phyloP scores from a whole-genome alignment of 2,888 invertebrate species.

The Scelioninae gen. 2 region DNA sequence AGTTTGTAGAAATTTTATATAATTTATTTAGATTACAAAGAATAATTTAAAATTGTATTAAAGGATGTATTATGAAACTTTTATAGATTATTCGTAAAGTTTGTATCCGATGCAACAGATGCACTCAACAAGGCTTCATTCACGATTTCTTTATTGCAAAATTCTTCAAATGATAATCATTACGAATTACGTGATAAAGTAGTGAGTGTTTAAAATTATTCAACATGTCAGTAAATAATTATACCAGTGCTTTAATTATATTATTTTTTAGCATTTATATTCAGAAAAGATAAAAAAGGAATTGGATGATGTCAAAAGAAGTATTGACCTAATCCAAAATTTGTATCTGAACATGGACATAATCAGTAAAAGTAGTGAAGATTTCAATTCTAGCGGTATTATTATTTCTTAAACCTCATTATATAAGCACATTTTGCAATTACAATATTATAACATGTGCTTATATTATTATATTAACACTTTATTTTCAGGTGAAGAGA shows the following conservation, averaged over 20 bases:
- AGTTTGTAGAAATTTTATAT: neutral
- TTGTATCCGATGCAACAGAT: neutral
- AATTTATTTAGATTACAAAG: too few species aligned
- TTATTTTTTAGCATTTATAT: neutral
- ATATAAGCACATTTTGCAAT: neutral
- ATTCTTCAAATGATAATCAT: neutral
- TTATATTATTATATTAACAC: neutral
- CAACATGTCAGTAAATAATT: neutral
- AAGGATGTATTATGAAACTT: too few species aligned
- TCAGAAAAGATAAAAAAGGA: constrained; percentile 5
- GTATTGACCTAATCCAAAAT: constrained; percentile 14
- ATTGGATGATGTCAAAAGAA: constrained; percentile 11
- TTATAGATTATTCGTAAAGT: constrained; percentile 5
- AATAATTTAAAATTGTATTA: too few species aligned
- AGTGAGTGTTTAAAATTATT: constrained; percentile 2
- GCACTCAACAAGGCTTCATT: constrained; percentile 7
- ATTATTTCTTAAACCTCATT: neutral
- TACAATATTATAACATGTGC: neutral
- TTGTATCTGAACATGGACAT: neutral
- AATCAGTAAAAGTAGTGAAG: constrained; percentile 2
- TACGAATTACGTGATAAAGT: neutral
- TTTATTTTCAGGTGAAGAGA: constrained; percentile 4
- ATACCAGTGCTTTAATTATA: neutral
- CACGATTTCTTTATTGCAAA: neutral
- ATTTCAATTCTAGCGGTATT: neutral